Evolutionary conservation across 2,888 invertebrate genomes (phyloP), one percentile per base, ranked within the genome.

Genomic region (Lithophane semibrunnea): DNA sequence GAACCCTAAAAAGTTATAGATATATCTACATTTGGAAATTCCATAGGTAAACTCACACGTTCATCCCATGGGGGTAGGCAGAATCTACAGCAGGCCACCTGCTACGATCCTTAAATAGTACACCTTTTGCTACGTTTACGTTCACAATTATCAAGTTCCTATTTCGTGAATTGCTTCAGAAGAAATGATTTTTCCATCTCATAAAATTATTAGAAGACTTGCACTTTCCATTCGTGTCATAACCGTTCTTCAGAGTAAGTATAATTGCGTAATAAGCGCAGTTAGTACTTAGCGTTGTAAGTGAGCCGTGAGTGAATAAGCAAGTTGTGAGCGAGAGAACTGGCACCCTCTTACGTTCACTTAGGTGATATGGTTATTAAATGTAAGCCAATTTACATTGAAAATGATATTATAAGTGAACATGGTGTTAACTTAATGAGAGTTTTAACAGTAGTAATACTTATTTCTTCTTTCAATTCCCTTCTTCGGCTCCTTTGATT

Each of bases 231-330:
- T 61, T 29, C 29, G n/a, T 42, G n/a, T 58, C 29, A 37, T 44
- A 44, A 21, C 56, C 49, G 4, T 24, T 58, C 9, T 42, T 13
- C 12, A 58, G 10, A 56, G 44, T 29, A 52, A 68, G 63, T 64
- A 49, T 65, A n/a, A 82, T 84, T 58, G 44, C 16, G 47, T 74
- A 64, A 70, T 70, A 65, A 75, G 73, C 70, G 44, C 54, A 65
- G 67, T 75, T 58, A 67, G 75, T 74, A 75, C 75, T 77, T 49
- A 52, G 71, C 49, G 21, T 24, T 49, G 68, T 84, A 85, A 79
- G 68, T 82, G 86, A 79, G 65, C 52, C 79, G 79, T 75, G 79
- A 82, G 79, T 75, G 79, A 82, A 82, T 76, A 84, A 80, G 69
- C 60, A 80, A 67, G 49, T 81, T 84, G 63, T 65, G 49, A 73